These are phyloP conservation scores for Blastobasis adustella DNA, from an alignment of 2,888 invertebrate species.

Conservation along the genomic window DNA sequence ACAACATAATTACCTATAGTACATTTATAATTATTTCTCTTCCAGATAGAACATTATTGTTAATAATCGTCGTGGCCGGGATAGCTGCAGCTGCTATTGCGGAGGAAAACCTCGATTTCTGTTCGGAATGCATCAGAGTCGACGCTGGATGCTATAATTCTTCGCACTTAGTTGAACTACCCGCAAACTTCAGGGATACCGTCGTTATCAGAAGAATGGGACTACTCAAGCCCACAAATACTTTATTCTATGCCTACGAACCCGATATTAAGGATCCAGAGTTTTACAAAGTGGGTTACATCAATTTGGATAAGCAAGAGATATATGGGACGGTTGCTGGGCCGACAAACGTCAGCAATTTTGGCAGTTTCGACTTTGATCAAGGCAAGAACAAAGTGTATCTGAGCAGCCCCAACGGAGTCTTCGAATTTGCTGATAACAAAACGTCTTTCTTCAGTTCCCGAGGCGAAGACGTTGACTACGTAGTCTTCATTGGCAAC, in stretches of 20 bases:
- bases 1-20: neutral
- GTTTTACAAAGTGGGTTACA: slow-evolving; percentile 52
- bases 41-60: slow-evolving; percentile 30
- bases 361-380: slow-evolving; percentile 55
- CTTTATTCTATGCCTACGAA: slow-evolving; percentile 52
- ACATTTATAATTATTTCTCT: neutral
- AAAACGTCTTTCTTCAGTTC: slow-evolving; percentile 45
- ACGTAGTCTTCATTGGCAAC: slow-evolving; percentile 44
- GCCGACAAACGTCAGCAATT: slow-evolving; percentile 34
- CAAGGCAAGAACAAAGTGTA: slow-evolving; percentile 47
- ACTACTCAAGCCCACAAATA: slow-evolving; percentile 37
- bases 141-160: slow-evolving; percentile 44
- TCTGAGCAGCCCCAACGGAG: slow-evolving; percentile 52
- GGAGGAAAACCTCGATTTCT: slow-evolving; percentile 16
- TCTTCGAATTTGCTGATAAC: slow-evolving; percentile 37
- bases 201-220: slow-evolving; percentile 50
- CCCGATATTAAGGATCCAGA: slow-evolving; percentile 48
- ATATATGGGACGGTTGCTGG: slow-evolving; percentile 15
- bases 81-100: slow-evolving; percentile 22
- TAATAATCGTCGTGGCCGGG: slow-evolving; percentile 23
- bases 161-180: slow-evolving; percentile 39
- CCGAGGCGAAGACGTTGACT: slow-evolving; percentile 41
- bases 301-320: slow-evolving; percentile 31
- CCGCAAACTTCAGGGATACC: slow-evolving; percentile 44
- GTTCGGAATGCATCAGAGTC: slow-evolving; percentile 39